Base-by-base conservation (phyloP, 2,888 invertebrate species). In the Caenorhabditis auriculariae region DNA sequence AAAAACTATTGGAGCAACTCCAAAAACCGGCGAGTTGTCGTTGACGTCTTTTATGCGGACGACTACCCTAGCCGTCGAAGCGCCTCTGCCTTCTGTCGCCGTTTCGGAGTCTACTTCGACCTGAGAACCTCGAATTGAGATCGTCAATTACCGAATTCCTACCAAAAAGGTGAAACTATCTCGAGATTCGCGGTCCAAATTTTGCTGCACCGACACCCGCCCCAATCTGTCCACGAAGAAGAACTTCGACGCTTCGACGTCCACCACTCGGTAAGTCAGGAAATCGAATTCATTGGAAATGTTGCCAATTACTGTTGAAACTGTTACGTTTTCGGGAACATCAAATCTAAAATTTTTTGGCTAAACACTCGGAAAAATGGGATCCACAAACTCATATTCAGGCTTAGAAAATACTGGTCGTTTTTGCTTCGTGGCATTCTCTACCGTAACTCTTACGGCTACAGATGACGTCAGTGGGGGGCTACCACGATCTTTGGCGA, bases 401-500 rank as follows among this genome's bases (percentile, higher is more conserved):
- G 12, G 15, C 12, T 43, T 35, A 41, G 50, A 50, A 32, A 60
- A 60, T 4, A 19, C 51, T 0, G 54, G 52, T 21, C 21, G 44
- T 39, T 54, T 49, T 17, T 51, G 51, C 17, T 51, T 42, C 42
- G 12, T 5, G 0, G 26, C 24, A 7, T 55, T 9, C 46, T 54
- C 56, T 27, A 66, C 51, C 3, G 41, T 45, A n/a, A 69, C 59
- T 27, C 53, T 24, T 4, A 69, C 52, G 2, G 64, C 58, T 0
- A 61, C 63, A 38, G 56, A 46, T 5, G 69, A 57, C n/a, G 57
- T 43, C n/a, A 66, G 44, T 15, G 64, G 54, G 5, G 73, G 75
- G 24, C 38, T 49, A 3, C 75, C 76, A 24, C 50, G 50, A 51
- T 76, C 76, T 24, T 56, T 53, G 0, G 73, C 75, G 7, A 53